Conservation (phyloP, 35 echinoderm and acorn worm genomes). For the Lytechinus pictus region DNA sequence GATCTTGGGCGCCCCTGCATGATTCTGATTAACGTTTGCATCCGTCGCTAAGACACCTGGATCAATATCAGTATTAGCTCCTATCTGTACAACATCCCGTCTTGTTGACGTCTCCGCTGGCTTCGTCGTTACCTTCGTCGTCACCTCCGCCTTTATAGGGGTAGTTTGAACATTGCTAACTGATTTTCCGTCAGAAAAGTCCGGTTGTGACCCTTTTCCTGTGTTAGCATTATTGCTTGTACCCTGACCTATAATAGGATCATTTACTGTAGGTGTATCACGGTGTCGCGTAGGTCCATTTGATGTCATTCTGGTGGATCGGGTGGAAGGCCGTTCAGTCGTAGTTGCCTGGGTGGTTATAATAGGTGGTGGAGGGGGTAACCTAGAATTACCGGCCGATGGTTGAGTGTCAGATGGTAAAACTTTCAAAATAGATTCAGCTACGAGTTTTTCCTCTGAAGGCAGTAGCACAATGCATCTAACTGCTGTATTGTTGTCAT, state of each 20-base stretch:
- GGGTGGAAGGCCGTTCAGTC: not conserved
- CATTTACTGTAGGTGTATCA: not conserved
- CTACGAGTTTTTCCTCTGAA: not conserved
- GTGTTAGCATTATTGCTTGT: not conserved
- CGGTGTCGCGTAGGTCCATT: not conserved
- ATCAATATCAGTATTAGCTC: not conserved
- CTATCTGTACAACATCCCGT: slow-evolving; percentile 37
- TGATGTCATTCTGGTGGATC: not conserved
- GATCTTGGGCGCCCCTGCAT: not conserved
- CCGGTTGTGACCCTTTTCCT: not conserved
- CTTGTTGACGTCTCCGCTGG: not conserved
- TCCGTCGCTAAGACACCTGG: not conserved
- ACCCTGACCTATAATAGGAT: not conserved
- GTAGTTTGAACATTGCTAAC: not conserved
- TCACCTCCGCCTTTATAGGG: not conserved
- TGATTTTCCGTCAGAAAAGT: not conserved
- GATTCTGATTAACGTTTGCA: not conserved
- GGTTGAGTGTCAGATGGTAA: not conserved
- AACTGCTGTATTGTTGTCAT: not conserved
- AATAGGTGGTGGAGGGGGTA: slow-evolving; percentile 17
- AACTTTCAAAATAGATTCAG: not conserved
- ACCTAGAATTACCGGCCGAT: not conserved
- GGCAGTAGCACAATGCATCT: not conserved
- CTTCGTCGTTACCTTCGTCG: not conserved
- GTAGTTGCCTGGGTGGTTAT: not conserved